Percentiles rank a stretch among this genome's conserved stretches.
These are phyloP conservation scores for Amyelois transitella DNA, from an alignment of 1,140 invertebrate genomes.

Conservation along the genomic window DNA sequence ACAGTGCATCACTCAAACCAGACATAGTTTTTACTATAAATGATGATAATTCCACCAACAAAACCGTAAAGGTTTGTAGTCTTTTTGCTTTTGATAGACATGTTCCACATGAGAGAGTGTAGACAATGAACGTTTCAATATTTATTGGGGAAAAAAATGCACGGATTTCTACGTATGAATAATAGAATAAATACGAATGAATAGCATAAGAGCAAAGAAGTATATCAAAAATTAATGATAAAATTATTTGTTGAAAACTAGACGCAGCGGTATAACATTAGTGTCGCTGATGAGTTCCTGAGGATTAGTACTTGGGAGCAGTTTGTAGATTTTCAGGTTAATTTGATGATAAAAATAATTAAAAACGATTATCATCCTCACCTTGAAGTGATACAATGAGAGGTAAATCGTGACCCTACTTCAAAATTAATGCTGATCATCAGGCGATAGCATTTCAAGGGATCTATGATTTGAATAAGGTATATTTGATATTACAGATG, in stretches of 20 bases:
- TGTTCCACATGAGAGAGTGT: not conserved
- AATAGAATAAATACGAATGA: too few species aligned
- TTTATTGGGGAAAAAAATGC: too few species aligned
- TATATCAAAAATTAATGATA: too few species aligned
- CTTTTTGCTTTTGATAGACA: not conserved
- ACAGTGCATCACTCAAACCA: not conserved
- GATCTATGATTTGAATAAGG: not conserved
- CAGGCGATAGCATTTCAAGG: not conserved
- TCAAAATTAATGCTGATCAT: not conserved
- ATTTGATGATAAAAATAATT: not conserved
- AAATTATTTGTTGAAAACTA: too few species aligned
- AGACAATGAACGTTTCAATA: too few species aligned
- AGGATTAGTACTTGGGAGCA: too few species aligned
- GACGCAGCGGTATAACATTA: too few species aligned
- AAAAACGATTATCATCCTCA: not conserved
- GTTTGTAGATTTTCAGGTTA: not conserved
- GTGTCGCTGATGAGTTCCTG: too few species aligned
- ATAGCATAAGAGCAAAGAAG: too few species aligned
- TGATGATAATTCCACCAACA: not conserved
- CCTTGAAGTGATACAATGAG: not conserved
- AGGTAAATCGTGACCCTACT: not conserved
- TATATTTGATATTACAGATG: too few species aligned
- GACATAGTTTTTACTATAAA: not conserved
- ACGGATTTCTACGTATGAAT: too few species aligned
- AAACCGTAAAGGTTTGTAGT: not conserved